These are phyloP conservation scores for Pachycephala philippinensis DNA, from an alignment of 2,113 vertebrate genomes.

Conservation along the genomic window DNA sequence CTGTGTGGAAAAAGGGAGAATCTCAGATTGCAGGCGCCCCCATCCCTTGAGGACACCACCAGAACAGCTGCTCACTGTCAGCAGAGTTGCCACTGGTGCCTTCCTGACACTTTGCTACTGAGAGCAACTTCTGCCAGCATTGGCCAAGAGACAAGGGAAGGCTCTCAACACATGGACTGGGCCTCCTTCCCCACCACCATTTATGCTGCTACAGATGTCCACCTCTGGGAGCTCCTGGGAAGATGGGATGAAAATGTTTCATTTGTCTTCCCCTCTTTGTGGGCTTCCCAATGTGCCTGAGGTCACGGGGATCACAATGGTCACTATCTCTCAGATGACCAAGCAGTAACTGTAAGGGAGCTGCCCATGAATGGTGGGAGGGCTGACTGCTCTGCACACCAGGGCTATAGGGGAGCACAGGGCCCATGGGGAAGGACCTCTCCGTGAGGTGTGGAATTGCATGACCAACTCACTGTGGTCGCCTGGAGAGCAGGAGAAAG, in stretches of 20 bases:
- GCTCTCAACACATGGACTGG: rapidly evolving
- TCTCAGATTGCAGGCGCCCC: constrained; percentile 13
- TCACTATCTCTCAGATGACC: neutral
- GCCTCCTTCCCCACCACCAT: neutral
- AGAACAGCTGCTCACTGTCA: constrained; percentile 20
- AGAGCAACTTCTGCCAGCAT: neutral
- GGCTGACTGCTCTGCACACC: neutral
- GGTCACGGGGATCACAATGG: neutral
- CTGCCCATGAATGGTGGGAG: neutral
- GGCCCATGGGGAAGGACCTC: neutral
- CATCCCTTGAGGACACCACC: constrained; percentile 1
- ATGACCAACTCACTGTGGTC: neutral
- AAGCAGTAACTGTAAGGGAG: neutral
- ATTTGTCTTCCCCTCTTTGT: neutral
- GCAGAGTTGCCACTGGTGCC: neutral
- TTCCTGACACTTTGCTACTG: neutral
- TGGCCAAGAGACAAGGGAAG: neutral
- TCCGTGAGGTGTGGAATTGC: neutral
- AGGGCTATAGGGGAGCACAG: neutral
- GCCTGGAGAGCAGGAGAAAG: neutral
- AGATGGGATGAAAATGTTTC: neutral
- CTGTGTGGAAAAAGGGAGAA: neutral
- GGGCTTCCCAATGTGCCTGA: neutral
- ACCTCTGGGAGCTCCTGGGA: neutral
- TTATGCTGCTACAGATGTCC: neutral